Percentiles rank a stretch among this genome's conserved stretches.
These are phyloP conservation scores for Shinisaurus crocodilurus DNA, from an alignment of 2,113 vertebrate genomes.

Conservation along the genomic window DNA sequence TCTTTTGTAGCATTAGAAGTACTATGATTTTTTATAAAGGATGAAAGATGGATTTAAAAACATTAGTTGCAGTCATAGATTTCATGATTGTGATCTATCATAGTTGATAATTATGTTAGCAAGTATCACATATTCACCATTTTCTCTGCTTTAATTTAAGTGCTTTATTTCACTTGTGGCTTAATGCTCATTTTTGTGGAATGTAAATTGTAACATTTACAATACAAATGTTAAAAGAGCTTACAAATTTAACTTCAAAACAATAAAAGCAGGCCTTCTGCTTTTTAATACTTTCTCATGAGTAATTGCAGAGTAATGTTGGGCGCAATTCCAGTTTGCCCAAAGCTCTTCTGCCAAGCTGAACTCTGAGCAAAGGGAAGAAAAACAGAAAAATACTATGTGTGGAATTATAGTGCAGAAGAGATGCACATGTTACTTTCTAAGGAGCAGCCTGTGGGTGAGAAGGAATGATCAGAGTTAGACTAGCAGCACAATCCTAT, in stretches of 20 bases:
- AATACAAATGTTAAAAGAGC: constrained; percentile 61
- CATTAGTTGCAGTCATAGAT: constrained; percentile 53
- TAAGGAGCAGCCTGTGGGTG: constrained; percentile 43
- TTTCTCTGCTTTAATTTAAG: constrained; percentile 62
- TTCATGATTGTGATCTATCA: constrained; percentile 63
- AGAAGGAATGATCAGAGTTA: constrained; percentile 42
- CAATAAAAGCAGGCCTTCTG: constrained; percentile 60
- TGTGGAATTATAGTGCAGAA: constrained; percentile 46
- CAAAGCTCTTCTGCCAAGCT: constrained; percentile 44
- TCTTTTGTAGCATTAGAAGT: constrained; percentile 55
- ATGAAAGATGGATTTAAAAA: constrained; percentile 38
- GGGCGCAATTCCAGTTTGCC: constrained; percentile 48
- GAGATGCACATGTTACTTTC: constrained; percentile 39
- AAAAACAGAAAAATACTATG: constrained; percentile 51
- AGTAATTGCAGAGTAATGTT: constrained; percentile 41
- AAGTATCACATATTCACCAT: constrained; percentile 61
- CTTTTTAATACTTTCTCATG: constrained; percentile 53
- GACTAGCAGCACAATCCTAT: neutral
- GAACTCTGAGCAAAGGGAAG: constrained; percentile 44
- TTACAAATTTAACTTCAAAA: constrained; percentile 43
- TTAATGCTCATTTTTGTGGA: constrained; percentile 61
- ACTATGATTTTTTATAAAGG: constrained; percentile 68
- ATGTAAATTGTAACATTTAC: constrained; percentile 51
- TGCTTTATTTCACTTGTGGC: constrained; percentile 52
- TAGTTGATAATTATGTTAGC: constrained; percentile 57